Evolutionary conservation across 1,140 invertebrate species (phyloP).

Genomic region (fruit fly (Drosophila melanogaster)): DNA sequence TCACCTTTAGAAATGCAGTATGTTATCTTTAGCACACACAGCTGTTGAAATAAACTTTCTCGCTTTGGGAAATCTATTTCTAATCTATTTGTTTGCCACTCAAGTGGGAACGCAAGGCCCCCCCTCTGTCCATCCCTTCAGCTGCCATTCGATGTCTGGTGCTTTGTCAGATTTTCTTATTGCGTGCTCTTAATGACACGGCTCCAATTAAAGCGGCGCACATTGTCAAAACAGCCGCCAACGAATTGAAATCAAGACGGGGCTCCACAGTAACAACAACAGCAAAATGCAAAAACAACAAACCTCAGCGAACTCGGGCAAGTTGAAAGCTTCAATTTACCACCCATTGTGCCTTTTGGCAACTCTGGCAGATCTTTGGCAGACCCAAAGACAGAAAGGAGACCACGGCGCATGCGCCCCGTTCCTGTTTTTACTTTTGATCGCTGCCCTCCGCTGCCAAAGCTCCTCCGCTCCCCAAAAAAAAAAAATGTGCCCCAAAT

Average conservation of each 20-base stretch:
- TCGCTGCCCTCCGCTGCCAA: neutral
- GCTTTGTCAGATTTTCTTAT: constrained; percentile 35
- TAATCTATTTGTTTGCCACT: constrained; percentile 1
- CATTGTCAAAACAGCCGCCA: constrained; percentile 77
- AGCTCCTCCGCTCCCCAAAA: too few relatives aligned
- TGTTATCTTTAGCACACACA: too few relatives aligned
- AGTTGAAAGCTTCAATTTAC: constrained; percentile 80
- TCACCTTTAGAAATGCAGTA: too few relatives aligned
- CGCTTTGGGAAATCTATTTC: constrained; percentile 6
- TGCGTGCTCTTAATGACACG: constrained; percentile 76
- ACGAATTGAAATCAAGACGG: constrained; percentile 66
- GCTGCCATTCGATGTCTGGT: neutral
- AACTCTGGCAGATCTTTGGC: constrained; percentile 32
- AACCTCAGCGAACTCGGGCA: constrained; percentile 21
- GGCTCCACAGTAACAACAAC: constrained; percentile 3
- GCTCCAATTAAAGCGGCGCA: constrained; percentile 76
- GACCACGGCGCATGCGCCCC: constrained; percentile 34
- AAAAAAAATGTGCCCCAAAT: constrained; percentile 1
- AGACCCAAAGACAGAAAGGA: constrained; percentile 17
- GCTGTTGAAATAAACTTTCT: neutral
- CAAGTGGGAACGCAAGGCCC: neutral
- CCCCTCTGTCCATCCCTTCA: neutral
- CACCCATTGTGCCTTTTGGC: constrained; percentile 77
- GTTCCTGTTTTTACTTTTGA: constrained; percentile 18
- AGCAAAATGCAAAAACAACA: neutral